These are phyloP conservation scores for Orgyia antiqua DNA, from an alignment of 2,888 invertebrate species.

Conservation along the genomic window DNA sequence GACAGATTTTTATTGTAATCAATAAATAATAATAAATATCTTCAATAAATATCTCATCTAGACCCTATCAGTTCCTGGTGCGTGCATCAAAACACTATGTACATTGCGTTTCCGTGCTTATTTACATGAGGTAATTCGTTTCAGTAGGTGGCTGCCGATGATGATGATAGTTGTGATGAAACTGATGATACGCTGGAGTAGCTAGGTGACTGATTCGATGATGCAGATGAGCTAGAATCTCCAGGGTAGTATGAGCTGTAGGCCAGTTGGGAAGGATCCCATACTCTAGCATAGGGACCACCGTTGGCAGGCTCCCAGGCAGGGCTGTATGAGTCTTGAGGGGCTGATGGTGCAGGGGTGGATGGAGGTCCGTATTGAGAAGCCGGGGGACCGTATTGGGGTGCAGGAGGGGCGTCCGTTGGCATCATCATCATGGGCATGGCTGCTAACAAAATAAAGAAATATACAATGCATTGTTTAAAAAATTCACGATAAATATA, in stretches of 20 bases:
- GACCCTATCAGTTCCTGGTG: conserved; percentile 60
- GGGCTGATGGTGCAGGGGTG: conserved; percentile 77
- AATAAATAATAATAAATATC: conserved; percentile 73
- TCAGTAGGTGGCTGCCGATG: conserved; percentile 50
- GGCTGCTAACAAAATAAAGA: conserved; percentile 51
- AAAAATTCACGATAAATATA: neutral
- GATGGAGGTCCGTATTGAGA: conserved; percentile 75
- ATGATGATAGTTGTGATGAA: conserved; percentile 52
- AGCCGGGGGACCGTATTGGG: conserved; percentile 84
- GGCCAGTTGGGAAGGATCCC: conserved; percentile 84
- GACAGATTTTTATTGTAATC: conserved; percentile 63
- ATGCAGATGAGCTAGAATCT: conserved; percentile 75
- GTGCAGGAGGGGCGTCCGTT: conserved; percentile 78
- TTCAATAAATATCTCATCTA: conserved; percentile 67
- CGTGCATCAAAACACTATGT: conserved; percentile 42
- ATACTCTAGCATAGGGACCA: conserved; percentile 88
- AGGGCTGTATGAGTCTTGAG: conserved; percentile 85
- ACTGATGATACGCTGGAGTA: conserved; percentile 70
- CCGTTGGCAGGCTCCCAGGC: conserved; percentile 85
- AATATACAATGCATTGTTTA: neutral
- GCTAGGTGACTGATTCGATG: conserved; percentile 74
- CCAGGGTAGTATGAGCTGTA: conserved; percentile 86
- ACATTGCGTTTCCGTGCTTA: conserved; percentile 39
- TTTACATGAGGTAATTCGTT: conserved; percentile 50
- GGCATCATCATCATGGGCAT: conserved; percentile 84